phyloP scores from a whole-genome alignment of 92 coral and sea anemone genomes.

The Siderastrea siderea region DNA sequence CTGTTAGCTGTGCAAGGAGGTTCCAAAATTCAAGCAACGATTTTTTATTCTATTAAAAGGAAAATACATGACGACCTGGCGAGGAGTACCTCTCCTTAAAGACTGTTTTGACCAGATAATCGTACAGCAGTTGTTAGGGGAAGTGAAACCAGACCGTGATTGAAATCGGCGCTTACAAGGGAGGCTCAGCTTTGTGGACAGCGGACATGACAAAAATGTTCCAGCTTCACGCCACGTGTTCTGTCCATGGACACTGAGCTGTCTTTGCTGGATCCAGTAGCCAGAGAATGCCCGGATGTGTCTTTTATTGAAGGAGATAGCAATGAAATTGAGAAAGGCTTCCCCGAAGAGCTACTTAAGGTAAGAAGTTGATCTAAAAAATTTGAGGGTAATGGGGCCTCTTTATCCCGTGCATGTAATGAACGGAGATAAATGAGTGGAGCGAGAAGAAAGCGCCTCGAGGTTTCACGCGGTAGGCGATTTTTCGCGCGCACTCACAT shows the following conservation, averaged over 20 bases:
- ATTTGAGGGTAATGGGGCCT: too few relatives aligned
- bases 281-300: constrained; percentile 53
- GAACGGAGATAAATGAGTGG: too few relatives aligned
- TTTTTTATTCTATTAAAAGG: constrained; percentile 2
- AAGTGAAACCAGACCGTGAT: constrained; percentile 54
- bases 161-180: constrained; percentile 67
- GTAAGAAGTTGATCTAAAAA: background rate
- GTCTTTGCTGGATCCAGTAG: constrained; percentile 40
- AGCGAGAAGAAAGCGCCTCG: too few relatives aligned
- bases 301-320: constrained; percentile 50
- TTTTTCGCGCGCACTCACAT: too few relatives aligned
- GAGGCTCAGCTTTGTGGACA: constrained; percentile 75
- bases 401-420: too few relatives aligned
- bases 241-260: constrained; percentile 54
- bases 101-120: constrained; percentile 32
- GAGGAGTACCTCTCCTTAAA: constrained; percentile 45
- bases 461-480: too few relatives aligned
- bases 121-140: constrained; percentile 44
- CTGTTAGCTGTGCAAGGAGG: constrained; percentile 20
- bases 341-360: constrained; percentile 43
- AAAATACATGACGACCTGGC: constrained; percentile 48
- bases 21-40: background rate
- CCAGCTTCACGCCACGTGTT: constrained; percentile 35
- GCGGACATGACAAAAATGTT: constrained; percentile 59
- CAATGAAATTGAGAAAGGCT: constrained; percentile 35